Evolutionary conservation across 2,797 vertebrate species (phyloP).

Genomic region (Enteromius paludinosus): DNA sequence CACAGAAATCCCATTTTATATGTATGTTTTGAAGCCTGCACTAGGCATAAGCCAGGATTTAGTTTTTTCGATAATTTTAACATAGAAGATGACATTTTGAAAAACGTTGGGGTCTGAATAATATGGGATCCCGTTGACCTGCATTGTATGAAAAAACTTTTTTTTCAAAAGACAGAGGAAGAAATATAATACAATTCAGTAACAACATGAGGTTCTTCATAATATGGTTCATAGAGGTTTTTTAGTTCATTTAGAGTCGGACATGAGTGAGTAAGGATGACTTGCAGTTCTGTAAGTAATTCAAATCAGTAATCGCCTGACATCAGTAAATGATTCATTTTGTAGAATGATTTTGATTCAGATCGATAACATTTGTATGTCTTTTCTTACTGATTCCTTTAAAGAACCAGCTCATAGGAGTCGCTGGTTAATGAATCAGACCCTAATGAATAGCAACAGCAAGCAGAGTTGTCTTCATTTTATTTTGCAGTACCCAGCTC

Average conservation of each 20-base stretch:
- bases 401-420: not conserved
- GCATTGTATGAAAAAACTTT: not conserved
- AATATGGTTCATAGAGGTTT: not conserved
- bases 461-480: not conserved
- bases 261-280: not conserved
- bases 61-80: not conserved
- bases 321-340: not conserved
- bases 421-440: not conserved
- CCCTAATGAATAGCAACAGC: not conserved
- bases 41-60: not conserved
- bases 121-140: not conserved
- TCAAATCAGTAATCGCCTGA: slow-evolving; percentile 1
- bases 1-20: slow-evolving; percentile 13
- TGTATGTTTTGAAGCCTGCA: slow-evolving; percentile 6
- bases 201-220: not conserved
- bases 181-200: not conserved
- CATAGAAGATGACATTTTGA: not conserved
- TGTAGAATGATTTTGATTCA: not conserved
- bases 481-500: not conserved
- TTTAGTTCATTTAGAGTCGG: not conserved
- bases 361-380: not conserved
- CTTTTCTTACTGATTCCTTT: not conserved
- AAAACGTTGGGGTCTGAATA: not conserved
- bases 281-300: not conserved
- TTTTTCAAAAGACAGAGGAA: not conserved